phyloP scores from a whole-genome alignment of 1,140 invertebrate genomes.

The Lethocerus indicus region DNA sequence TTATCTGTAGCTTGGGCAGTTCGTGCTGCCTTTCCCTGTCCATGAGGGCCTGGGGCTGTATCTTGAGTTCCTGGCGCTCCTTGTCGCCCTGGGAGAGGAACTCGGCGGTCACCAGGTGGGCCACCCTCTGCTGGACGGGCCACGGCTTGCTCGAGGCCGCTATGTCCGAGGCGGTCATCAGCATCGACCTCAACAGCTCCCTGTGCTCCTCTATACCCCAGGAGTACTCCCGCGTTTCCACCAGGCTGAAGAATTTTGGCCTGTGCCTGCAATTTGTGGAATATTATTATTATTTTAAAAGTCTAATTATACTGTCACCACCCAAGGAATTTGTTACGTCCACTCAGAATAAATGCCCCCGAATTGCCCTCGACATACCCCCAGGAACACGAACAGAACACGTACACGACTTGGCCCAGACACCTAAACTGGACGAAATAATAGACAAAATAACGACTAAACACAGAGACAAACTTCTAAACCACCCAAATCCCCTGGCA shows the following conservation, averaged over 20 bases:
- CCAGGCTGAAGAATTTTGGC: slow-evolving; percentile 33
- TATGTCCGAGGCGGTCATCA: slow-evolving; percentile 52
- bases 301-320: too few species aligned
- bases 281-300: too few species aligned
- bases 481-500: too few species aligned
- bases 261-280: too few species aligned
- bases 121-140: slow-evolving; percentile 35
- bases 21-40: slow-evolving; percentile 27
- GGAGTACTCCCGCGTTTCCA: slow-evolving; percentile 29
- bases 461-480: too few species aligned
- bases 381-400: too few species aligned
- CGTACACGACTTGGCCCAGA: too few species aligned
- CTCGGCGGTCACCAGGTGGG: slow-evolving; percentile 26
- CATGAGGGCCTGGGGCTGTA: slow-evolving; percentile 28
- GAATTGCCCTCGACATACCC: too few species aligned
- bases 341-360: too few species aligned
- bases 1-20: slow-evolving; percentile 25
- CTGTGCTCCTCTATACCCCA: slow-evolving; percentile 33
- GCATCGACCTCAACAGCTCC: slow-evolving; percentile 35
- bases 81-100: slow-evolving; percentile 37
- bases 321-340: too few species aligned
- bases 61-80: slow-evolving; percentile 33
- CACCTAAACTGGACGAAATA: too few species aligned
- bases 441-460: too few species aligned
- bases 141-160: slow-evolving; percentile 48